Base-by-base conservation (phyloP, 2,113 vertebrate genomes). In the Thermophis baileyi region DNA sequence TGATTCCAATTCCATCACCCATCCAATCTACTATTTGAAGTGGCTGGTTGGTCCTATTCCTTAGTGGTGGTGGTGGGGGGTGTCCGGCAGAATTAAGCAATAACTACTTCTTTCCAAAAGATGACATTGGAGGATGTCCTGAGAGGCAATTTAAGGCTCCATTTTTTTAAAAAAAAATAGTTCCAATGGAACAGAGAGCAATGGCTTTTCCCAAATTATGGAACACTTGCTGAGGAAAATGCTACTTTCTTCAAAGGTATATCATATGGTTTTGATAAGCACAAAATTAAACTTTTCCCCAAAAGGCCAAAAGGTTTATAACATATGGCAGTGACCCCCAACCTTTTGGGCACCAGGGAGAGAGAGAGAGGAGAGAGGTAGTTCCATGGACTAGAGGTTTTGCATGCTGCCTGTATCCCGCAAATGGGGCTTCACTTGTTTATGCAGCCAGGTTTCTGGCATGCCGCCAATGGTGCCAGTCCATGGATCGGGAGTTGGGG, bases 251-350 rank as follows among this genome's bases (percentile, higher is more conserved):
- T 92, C 87, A 60, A 95, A 90, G 74, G 95, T 92, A 88, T 12
- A 91, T 96, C 91, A 93, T 93, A 49, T 95, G 95, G 96, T 97
- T 97, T 96, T 86, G 92, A 94, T 63, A 92, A n/a, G 51, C 88
- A 95, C 88, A 3, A 88, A 93, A 95, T 94, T 96, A 95, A 0
- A 0, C 6, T 96, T 63, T 93, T 96, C 91, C 95, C 57, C 90
- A 95, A 96, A 94, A 96, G 49, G 14, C 96, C 95, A 92, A 96
- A 96, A 92, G 91, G 91, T 96, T 97, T 97, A 91, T 93, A 93
- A 95, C 92, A 74, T 85, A 95, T 46, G 95, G 90, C 50, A 24
- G 20, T 55, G 54, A 6, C 54, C 54, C 53, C 54, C 18, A 55
- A 24, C 4, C 54, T 24, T 55, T 55, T 55, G 54, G 54, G 54